Evolutionary conservation across 2,113 vertebrate species (phyloP).

Genomic region (Ornithorhynchus anatinus): DNA sequence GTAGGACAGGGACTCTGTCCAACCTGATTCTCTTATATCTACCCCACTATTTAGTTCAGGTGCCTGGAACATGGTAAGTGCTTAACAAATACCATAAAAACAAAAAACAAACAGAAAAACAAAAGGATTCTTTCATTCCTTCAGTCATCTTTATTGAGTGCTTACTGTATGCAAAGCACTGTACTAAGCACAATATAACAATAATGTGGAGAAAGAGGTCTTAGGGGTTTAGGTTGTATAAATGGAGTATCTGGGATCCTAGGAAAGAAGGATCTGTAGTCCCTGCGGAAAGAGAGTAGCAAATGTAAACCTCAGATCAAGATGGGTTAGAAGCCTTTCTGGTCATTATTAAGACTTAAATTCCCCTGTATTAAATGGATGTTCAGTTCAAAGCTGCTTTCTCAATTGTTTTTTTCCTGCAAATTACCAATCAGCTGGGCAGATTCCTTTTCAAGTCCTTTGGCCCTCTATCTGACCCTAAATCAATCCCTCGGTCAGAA

Average conservation of each 20-base stretch:
- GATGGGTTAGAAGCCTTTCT: slow-evolving; percentile 76
- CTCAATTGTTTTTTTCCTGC: slow-evolving; percentile 66
- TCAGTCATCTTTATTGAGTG: too few species aligned
- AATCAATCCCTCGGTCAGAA: background rate
- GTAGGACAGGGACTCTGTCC: too few species aligned
- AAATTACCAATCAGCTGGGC: slow-evolving; percentile 64
- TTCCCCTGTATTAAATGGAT: slow-evolving; percentile 72
- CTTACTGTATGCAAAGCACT: too few species aligned
- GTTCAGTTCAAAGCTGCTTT: slow-evolving; percentile 60
- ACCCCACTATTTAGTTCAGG: too few species aligned
- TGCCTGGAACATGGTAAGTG: too few species aligned
- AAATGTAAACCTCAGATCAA: slow-evolving; percentile 59
- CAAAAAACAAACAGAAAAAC: too few species aligned
- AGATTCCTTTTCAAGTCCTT: slow-evolving; percentile 8
- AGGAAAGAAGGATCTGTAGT: slow-evolving; percentile 39
- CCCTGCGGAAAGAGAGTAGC: slow-evolving; percentile 36
- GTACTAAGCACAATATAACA: too few species aligned
- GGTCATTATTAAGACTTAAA: slow-evolving; percentile 77
- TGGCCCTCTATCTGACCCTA: slow-evolving; percentile 32
- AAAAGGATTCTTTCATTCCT: too few species aligned
- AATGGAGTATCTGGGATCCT: background rate
- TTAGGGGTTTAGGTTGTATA: background rate
- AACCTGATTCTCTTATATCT: too few species aligned
- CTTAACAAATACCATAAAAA: too few species aligned
- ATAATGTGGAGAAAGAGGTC: background rate